A percentile compares a stretch with the other conserved stretches of the same genome.
phyloP scores from a whole-genome alignment of 2,888 invertebrate species.

The Ochropacha duplaris region DNA sequence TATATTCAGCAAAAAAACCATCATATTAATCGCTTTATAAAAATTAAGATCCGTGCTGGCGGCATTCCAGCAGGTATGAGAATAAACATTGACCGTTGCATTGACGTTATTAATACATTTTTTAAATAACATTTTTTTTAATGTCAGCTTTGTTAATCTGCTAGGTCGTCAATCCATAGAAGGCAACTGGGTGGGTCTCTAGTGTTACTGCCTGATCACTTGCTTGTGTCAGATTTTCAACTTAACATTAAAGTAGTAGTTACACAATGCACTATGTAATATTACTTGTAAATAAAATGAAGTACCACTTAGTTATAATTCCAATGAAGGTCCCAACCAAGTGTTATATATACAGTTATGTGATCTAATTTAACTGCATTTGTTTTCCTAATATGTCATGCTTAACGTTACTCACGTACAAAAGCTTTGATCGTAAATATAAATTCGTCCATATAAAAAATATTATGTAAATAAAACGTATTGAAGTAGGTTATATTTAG shows the following conservation, averaged over 20 bases:
- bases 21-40: constrained; percentile 17
- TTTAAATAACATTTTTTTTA: no score
- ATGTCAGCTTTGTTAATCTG: no score
- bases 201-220: no score
- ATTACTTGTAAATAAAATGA: no score
- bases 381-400: constrained; percentile 4
- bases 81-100: constrained; percentile 19
- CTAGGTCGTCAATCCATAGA: no score
- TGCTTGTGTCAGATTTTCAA: no score
- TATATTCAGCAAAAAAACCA: constrained; percentile 32
- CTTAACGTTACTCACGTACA: neutral
- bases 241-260: no score
- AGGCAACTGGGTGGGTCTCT: no score
- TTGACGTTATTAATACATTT: no score
- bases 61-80: constrained; percentile 32
- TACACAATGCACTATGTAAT: no score
- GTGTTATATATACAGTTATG: constrained; percentile 65
- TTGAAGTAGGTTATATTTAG: neutral
- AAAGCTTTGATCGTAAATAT: neutral
- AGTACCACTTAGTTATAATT: neutral
- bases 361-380: constrained; percentile 46
- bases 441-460: neutral
- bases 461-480: neutral
- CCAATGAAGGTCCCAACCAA: constrained; percentile 24
- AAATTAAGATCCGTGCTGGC: constrained; percentile 45